Percentiles rank a stretch among this genome's conserved stretches.
Conservation (phyloP, 1,140 invertebrate genomes). For the Platorchestia sp. region DNA sequence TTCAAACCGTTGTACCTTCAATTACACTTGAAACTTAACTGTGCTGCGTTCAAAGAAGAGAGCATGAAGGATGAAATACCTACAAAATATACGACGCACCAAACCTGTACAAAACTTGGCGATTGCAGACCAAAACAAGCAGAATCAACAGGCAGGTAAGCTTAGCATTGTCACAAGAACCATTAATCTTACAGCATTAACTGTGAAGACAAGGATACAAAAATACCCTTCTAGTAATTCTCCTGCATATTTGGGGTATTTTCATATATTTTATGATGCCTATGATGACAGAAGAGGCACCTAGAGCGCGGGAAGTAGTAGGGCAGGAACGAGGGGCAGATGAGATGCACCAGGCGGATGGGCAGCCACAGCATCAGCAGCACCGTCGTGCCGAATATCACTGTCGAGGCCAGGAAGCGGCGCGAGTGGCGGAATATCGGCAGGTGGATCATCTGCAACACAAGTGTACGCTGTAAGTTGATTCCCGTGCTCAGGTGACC, state of each 20-base stretch:
- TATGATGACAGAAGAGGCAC: slow-evolving; percentile 70
- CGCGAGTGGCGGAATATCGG: slow-evolving; percentile 92
- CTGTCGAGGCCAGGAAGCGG: slow-evolving; percentile 90
- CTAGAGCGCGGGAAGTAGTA: slow-evolving; percentile 85
- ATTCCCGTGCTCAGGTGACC: background rate
- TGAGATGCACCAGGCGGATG: slow-evolving; percentile 85
- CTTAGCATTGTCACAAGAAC: no score
- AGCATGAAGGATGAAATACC: background rate
- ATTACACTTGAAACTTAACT: no score
- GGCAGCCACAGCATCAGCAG: slow-evolving; percentile 97
- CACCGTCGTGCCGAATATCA: slow-evolving; percentile 96
- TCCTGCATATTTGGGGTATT: no score
- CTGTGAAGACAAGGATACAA: no score
- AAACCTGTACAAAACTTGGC: background rate
- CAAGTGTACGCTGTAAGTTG: slow-evolving; percentile 58
- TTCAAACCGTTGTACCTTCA: no score
- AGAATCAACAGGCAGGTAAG: no score
- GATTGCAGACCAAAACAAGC: background rate
- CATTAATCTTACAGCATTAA: no score
- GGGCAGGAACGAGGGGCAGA: slow-evolving; percentile 90
- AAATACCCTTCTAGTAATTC: no score
- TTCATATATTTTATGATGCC: no score
- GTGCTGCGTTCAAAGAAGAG: no score
- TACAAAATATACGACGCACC: background rate
- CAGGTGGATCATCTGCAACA: slow-evolving; percentile 94